phyloP scores from a whole-genome alignment of 2,888 invertebrate genomes.

The Pheosia gnoma region DNA sequence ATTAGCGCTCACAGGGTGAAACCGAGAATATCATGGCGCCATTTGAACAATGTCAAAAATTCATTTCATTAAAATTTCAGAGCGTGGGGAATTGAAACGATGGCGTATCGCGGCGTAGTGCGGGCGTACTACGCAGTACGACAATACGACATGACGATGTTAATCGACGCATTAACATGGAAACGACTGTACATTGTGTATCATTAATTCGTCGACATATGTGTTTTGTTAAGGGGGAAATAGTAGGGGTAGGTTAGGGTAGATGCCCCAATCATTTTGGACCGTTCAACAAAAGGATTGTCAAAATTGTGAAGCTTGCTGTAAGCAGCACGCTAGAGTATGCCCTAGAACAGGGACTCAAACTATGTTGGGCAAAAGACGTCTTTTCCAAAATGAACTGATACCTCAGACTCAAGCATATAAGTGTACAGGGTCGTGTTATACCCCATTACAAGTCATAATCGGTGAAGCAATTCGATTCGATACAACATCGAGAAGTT shows the following conservation, averaged over 20 bases:
- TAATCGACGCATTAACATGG: constrained; percentile 22
- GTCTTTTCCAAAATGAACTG: too few species aligned
- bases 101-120: constrained; percentile 5
- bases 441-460: constrained; percentile 10
- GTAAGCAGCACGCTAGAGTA: too few species aligned
- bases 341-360: too few species aligned
- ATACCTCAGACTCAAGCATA: neutral
- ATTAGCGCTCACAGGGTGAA: neutral
- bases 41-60: constrained; percentile 11
- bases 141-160: constrained; percentile 7
- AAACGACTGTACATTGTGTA: constrained; percentile 16
- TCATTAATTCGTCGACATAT: constrained; percentile 11
- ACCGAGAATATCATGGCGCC: neutral
- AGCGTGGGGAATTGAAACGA: constrained; percentile 13
- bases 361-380: too few species aligned
- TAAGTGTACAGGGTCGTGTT: neutral
- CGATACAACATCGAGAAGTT: constrained; percentile 7
- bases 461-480: constrained; percentile 39
- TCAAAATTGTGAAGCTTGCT: neutral
- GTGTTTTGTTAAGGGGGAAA: constrained; percentile 1
- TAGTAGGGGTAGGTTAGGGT: too few species aligned
- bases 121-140: constrained; percentile 1
- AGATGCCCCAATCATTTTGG: neutral
- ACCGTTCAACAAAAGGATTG: neutral
- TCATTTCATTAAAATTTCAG: constrained; percentile 15